Evolutionary conservation across 1,140 invertebrate genomes (phyloP), one percentile per base, ranked within the genome.

Genomic region (Micrasema minimum): DNA sequence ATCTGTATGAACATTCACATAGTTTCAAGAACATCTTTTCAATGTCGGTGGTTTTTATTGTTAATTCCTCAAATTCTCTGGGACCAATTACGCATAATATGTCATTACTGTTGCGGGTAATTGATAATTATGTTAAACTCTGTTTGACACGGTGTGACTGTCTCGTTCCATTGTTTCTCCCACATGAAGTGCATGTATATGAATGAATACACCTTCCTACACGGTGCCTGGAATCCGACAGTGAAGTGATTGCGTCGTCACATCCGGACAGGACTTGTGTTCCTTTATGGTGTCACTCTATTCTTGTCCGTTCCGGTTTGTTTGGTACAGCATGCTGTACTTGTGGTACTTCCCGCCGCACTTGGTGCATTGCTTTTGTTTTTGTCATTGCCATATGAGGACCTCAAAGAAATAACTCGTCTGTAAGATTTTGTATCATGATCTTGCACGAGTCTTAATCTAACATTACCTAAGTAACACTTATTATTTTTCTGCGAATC

Each of bases 241-340:
- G n/a, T 11, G 55, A 11, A 5, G 26, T 31, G 26, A 31, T 2
- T 7, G 26, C 7, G 23, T 53, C 23, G 50, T 31, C 37, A 38
- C 10, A 11, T 59, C 35, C 22, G 2, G 55, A 12, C 37, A 43
- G 55, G 55, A 41, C 55, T 18, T 23, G n/a, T 22, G 55, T n/a
- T 59, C 35, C 55, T 59, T 59, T 43, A 43, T 59, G 55, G 14
- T 43, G 18, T 41, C 55, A 22, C 22, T 43, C 55, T 59, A 59
- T 59, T 59, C 37, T 23, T 3, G 55, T 59, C 37, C 55, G 55
- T 59, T 59, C 55, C 55, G 55, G 55, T 59, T 38, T 59, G 55
- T 41, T 59, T 59, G 55, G 35, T 41, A 22, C 55, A 38, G 31
- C 37, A 59, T 31, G 10, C 55, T 31, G 55, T 23, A 31, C 26